Base-by-base conservation (phyloP, 2,113 vertebrate genomes). In the Chitala chitala region DNA sequence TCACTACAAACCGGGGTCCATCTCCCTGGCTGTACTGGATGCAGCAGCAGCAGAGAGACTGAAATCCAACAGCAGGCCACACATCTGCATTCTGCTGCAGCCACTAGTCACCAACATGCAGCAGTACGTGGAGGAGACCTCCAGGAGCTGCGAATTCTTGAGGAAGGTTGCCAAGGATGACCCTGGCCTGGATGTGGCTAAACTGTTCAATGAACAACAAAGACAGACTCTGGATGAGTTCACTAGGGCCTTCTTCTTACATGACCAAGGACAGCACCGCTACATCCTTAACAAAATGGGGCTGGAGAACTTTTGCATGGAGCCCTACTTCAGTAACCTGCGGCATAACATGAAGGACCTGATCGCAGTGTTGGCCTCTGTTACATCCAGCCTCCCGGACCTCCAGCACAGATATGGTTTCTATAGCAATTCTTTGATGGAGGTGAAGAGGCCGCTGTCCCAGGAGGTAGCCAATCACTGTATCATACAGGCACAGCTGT, bases 321-420 rank as follows among this genome's bases (percentile, higher is more conserved):
- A 98, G 66, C 94, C 95, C 0, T 94, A 93, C 82, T 95, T 98
- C 82, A 91, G 89, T 80, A 94, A 90, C 79, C 91, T 98, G 36
- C 91, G 95, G 68, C 88, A 94, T 80, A 94, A 94, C 74, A 98
- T 98, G 96, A 93, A 85, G 76, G 93, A 95, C 74, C 89, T 98
- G 59, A 86, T 98, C 68, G 83, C 90, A 42, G 86, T 96, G 31
- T 88, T 98, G 73, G 93, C 94, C 0, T 87, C 93, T 0, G 93
- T 94, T 80, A 91, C 91, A 63, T 92, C 94, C 48, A 94, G 94
- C 0, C 83, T 98, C 74, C 95, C 95, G 0, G 86, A 7, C 59
- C 89, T 79, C 8, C 86, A 84, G 7, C 86, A 88, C 1, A 86
- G 86, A 50, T 98, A 92, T 40, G 92, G 92, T 61, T 94, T 98